A percentile compares a stretch with the other conserved stretches of the same genome.
Conservation (phyloP, 2,113 vertebrate species). For the Nicator chloris region DNA sequence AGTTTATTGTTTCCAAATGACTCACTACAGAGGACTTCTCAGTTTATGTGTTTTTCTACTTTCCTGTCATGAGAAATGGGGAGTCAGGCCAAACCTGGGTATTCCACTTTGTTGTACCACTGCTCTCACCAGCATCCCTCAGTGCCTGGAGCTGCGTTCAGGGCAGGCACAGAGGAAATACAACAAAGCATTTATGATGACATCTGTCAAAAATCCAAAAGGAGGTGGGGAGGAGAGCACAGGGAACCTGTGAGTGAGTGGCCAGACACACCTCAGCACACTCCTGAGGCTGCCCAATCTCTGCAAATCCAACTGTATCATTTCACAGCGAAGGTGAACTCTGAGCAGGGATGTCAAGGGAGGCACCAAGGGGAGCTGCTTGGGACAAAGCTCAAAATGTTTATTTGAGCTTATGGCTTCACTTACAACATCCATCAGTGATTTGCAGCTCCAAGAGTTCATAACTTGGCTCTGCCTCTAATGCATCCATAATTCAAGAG, state of each 20-base stretch:
- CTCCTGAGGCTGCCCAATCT: not conserved
- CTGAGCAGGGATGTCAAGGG: not conserved
- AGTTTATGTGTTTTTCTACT: not conserved
- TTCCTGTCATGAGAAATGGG: not conserved
- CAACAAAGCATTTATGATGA: not conserved
- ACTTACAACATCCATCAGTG: not conserved
- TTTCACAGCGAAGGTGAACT: not conserved
- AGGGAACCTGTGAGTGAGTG: not conserved
- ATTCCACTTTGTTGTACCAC: too few species aligned
- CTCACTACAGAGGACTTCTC: not conserved
- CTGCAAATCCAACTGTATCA: not conserved
- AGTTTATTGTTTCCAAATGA: not conserved
- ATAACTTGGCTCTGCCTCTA: not conserved
- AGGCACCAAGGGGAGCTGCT: not conserved
- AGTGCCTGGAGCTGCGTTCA: not conserved
- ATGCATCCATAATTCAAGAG: not conserved
- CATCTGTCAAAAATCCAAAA: not conserved
- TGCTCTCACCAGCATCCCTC: not conserved
- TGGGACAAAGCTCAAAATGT: not conserved
- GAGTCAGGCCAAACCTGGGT: not conserved
- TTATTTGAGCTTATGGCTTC: not conserved
- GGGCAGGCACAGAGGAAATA: not conserved
- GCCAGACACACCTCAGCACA: not conserved
- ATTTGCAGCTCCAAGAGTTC: conserved; percentile 2
- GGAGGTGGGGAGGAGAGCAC: not conserved